A percentile compares a stretch with the other conserved stretches of the same genome.
Evolutionary conservation across 30 jellyfish, hydroid and myxozoan species (phyloP).

Genomic region (Aurelia coerulea): DNA sequence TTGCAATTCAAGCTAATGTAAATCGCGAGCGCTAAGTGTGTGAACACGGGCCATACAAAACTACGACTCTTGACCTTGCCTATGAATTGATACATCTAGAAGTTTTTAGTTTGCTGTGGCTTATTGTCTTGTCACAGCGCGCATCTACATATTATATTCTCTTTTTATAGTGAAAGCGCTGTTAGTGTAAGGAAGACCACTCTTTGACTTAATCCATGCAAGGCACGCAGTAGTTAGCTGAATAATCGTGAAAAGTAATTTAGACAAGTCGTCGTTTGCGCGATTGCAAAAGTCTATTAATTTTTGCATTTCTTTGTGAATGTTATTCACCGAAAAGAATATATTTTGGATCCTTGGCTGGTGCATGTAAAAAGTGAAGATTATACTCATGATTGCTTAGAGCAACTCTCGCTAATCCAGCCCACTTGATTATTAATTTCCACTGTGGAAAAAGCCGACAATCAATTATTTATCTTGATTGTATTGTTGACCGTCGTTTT

Average conservation of each 20-base stretch:
- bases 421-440: slow-evolving; percentile 27
- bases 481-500: slow-evolving; percentile 40
- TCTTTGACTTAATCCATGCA: background rate
- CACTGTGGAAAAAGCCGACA: slow-evolving; percentile 67
- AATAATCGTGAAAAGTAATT: slow-evolving; percentile 23
- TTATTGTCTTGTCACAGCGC: no score
- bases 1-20: no score
- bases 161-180: no score
- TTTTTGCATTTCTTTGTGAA: slow-evolving; percentile 56
- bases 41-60: no score
- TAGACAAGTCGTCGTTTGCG: slow-evolving; percentile 31
- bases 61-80: no score
- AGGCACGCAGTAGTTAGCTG: background rate
- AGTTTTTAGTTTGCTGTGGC: no score
- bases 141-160: no score
- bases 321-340: slow-evolving; percentile 52
- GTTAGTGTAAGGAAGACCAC: background rate
- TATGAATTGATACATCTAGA: no score
- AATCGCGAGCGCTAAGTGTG: no score
- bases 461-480: slow-evolving; percentile 36
- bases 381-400: slow-evolving; percentile 22
- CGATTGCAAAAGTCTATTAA: slow-evolving; percentile 46
- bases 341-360: slow-evolving; percentile 37
- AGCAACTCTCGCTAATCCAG: slow-evolving; percentile 46
- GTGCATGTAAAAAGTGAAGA: slow-evolving; percentile 37